Percentiles rank a stretch among this genome's conserved stretches.
These are phyloP conservation scores for Sipha maydis DNA, from an alignment of 2,888 invertebrate species.

Conservation along the genomic window DNA sequence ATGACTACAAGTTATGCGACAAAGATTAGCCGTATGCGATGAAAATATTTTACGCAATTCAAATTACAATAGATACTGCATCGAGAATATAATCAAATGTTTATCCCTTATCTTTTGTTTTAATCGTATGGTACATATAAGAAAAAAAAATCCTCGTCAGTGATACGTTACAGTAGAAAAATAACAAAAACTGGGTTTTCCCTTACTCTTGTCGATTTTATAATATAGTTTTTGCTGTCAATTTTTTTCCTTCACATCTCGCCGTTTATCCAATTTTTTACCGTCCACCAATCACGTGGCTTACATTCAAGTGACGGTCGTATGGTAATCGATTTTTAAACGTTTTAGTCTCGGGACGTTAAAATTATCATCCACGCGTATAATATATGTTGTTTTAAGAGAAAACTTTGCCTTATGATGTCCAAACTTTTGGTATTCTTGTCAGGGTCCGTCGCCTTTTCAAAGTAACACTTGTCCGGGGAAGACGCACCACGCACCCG, in stretches of 20 bases:
- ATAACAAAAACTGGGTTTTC: too few relatives aligned
- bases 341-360: neutral
- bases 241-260: neutral
- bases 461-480: constrained; percentile 1
- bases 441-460: constrained; percentile 29
- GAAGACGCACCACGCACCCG: neutral
- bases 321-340: neutral
- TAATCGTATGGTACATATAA: neutral
- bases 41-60: too few relatives aligned
- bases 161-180: neutral
- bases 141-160: neutral
- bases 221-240: neutral
- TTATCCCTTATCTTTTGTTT: too few relatives aligned
- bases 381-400: neutral
- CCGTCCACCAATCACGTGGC: neutral
- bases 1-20: too few relatives aligned
- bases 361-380: neutral
- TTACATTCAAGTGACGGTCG: neutral
- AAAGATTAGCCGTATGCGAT: too few relatives aligned
- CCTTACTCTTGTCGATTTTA: neutral
- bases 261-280: neutral
- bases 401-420: neutral
- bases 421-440: constrained; percentile 40
- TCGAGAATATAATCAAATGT: too few relatives aligned
- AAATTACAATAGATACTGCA: too few relatives aligned